A percentile compares a stretch with the other conserved stretches of the same genome.
Conservation (phyloP, 2,113 vertebrate species). For the Pituophis catenifer region DNA sequence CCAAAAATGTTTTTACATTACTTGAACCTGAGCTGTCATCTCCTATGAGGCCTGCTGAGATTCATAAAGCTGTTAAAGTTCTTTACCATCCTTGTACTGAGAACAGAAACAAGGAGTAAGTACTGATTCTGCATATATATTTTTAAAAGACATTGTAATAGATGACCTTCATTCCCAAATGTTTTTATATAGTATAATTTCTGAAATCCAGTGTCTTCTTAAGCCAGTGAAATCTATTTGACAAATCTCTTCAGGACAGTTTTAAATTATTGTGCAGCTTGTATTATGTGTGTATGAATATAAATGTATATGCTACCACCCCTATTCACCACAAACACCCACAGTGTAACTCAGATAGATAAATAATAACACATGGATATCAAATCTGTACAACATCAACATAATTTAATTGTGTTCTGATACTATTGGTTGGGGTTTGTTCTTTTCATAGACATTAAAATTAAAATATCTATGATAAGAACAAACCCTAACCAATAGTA, state of each 20-base stretch:
- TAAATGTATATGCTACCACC: background rate
- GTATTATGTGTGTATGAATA: background rate
- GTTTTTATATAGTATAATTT: background rate
- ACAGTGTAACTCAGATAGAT: background rate
- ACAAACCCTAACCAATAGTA: background rate
- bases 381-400: background rate
- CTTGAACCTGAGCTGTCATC: conserved; percentile 54
- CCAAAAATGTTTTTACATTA: conserved; percentile 50
- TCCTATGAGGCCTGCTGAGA: conserved; percentile 53
- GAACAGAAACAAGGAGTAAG: conserved; percentile 84
- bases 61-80: conserved; percentile 80
- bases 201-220: background rate
- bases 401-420: background rate
- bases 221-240: background rate
- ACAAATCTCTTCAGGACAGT: conserved; percentile 1
- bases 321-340: background rate
- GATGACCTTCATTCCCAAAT: conserved; percentile 4
- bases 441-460: background rate
- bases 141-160: background rate
- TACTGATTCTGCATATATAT: conserved; percentile 11
- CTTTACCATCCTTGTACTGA: conserved; percentile 83
- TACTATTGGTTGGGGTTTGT: too few species aligned
- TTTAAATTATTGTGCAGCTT: background rate
- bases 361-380: background rate
- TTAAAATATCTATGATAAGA: background rate